A percentile compares a stretch with the other conserved stretches of the same genome.
Evolutionary conservation across 2,888 invertebrate species (phyloP).

Genomic region (Nomada ruficornis): DNA sequence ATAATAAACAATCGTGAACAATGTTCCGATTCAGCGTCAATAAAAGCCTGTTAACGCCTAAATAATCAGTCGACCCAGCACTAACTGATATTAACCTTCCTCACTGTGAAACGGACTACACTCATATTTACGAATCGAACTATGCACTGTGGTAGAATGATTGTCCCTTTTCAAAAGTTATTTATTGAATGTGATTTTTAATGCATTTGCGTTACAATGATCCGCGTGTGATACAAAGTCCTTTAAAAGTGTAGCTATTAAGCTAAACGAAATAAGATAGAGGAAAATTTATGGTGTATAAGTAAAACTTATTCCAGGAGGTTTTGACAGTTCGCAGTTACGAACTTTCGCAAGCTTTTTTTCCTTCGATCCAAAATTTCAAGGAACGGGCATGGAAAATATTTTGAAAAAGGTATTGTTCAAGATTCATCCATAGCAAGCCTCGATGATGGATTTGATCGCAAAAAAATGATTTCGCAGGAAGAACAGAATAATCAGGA

Average conservation of each 20-base stretch:
- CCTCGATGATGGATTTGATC: background rate
- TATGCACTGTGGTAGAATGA: conserved; percentile 2
- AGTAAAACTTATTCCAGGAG: conserved; percentile 5
- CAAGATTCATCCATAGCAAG: background rate
- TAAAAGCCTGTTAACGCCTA: background rate
- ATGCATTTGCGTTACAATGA: background rate
- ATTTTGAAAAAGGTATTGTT: conserved; percentile 69
- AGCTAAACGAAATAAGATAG: background rate
- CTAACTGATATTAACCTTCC: conserved; percentile 41
- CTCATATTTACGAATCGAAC: conserved; percentile 50
- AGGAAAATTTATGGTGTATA: background rate
- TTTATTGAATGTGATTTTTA: conserved; percentile 6
- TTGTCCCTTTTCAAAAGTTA: conserved; percentile 8
- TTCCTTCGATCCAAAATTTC: background rate
- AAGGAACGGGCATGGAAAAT: conserved; percentile 64
- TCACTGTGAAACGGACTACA: conserved; percentile 19
- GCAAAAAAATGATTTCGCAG: conserved; percentile 62
- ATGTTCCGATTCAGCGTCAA: background rate
- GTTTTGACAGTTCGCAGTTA: conserved; percentile 59
- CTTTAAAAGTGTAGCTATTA: conserved; percentile 8
- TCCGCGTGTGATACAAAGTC: conserved; percentile 11
- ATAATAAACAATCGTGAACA: background rate
- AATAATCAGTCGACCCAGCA: conserved; percentile 23
- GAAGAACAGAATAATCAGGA: conserved; percentile 79
- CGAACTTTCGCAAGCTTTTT: background rate